These are phyloP conservation scores for Mareca strepera DNA, from an alignment of 2,797 vertebrate genomes.

Conservation along the genomic window DNA sequence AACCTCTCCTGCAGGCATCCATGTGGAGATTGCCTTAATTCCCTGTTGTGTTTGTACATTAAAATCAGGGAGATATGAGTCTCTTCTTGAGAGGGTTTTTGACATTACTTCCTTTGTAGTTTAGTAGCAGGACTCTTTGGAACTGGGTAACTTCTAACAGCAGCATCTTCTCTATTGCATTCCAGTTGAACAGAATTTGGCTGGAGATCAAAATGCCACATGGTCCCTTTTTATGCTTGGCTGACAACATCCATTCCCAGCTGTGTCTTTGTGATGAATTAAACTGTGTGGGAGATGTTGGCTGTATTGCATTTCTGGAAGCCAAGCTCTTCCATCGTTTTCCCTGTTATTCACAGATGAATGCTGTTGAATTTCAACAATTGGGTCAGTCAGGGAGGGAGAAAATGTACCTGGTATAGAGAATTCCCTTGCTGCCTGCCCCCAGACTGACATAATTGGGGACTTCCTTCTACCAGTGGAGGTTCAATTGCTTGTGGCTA, in stretches of 20 bases:
- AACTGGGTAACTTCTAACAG: background rate
- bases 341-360: conserved; percentile 28
- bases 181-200: conserved; percentile 35
- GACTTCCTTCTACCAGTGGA: background rate
- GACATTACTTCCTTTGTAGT: background rate
- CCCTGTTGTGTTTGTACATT: background rate
- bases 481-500: background rate
- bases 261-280: conserved; percentile 61
- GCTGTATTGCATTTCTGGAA: conserved; percentile 29
- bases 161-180: conserved; percentile 14
- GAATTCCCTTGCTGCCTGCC: background rate
- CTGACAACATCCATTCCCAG: conserved; percentile 55
- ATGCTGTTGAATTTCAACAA: conserved; percentile 38
- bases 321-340: conserved; percentile 10
- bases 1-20: background rate
- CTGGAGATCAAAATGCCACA: conserved; percentile 52
- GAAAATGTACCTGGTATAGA: conserved; percentile 9
- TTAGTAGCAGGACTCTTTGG: background rate
- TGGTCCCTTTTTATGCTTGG: conserved; percentile 50
- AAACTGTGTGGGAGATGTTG: conserved; percentile 47
- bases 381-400: background rate
- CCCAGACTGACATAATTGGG: background rate
- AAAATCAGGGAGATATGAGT: background rate
- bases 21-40: background rate
- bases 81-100: background rate